Base-by-base conservation (phyloP, 1,140 invertebrate genomes). In the Diorhabda carinulata region DNA sequence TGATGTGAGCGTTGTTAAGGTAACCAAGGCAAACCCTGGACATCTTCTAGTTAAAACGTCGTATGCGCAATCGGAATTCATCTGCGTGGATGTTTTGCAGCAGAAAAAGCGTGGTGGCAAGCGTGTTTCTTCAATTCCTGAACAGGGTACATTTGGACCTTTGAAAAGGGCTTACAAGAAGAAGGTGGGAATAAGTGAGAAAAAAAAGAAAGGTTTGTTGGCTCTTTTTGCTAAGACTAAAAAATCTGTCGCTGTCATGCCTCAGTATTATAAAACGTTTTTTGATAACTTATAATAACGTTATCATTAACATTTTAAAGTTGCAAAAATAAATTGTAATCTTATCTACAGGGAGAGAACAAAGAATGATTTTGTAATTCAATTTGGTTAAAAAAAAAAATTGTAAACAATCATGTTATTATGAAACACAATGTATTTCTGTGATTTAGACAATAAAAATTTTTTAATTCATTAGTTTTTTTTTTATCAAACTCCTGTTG, bases 131-230 rank as follows among this genome's bases (percentile, higher is more conserved):
- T 59, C 58, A 59, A 8, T 25, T n/a, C 58, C 8, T 59, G 58
- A 59, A n/a, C n/a, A n/a, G n/a, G n/a, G n/a, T n/a, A n/a, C n/a
- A n/a, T n/a, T n/a, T 25, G n/a, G 6, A 6, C 7, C 58, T 59
- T 25, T 59, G 7, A 59, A 59, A 59, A 8, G 10, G 10, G 58
- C 58, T 59, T 59, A 59, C 10, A 59, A 25, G 58, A 59, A 59
- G 10, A 59, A 59, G 58, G 58, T 59, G 25, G 58, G 58, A 59
- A 59, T 59, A 59, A 59, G 10, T 59, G 58, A 59, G 10, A 59
- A 59, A 59, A 59, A 59, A 25, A 59, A 59, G 10, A 25, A 8
- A n/a, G 58, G 58, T 25, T 59, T 59, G 58, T 25, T 59, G 8
- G 7, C 58, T 59, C 58, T 59, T 25, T 59, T 59, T 59, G 58